Base-by-base conservation (phyloP, 1,140 invertebrate genomes). In the Drosophila serrata region DNA sequence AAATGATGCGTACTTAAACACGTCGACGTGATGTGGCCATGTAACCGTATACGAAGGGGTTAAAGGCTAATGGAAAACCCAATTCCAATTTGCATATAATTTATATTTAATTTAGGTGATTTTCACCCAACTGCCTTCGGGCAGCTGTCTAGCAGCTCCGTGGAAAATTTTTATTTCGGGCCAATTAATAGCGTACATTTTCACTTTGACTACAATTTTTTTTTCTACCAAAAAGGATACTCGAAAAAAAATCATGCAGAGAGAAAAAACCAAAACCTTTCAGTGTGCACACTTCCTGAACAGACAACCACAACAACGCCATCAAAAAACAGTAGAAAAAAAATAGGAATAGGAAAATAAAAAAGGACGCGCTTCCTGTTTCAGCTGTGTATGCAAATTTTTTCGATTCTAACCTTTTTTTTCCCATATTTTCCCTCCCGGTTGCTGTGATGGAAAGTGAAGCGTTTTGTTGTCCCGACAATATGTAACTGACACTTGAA, bases 1-100 rank as follows among this genome's bases (percentile, higher is more conserved):
- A 85, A 90, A 90, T 90, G 85, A 90, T 85, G 85, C 85, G 85
- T 90, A 81, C 85, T 90, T 90, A 90, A 90, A 90, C 85, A 90
- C 85, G 85, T 85, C 86, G 81, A 90, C 85, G 81, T 90, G 85
- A 69, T 57, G 85, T 61, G 85, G 76, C 37, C 33, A 13, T 27
- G 84, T 69, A 87, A 88, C 70, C 67, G 57, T 75, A 86, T 86
- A 70, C 51, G 61, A 77, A 82, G 81, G 84, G 22, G 43, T 46
- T 46, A 46, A 46, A 77, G 33, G 84, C 74, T 88, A 88, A 88
- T 88, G 76, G 64, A 70, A 84, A 80, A 88, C 57, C 70, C 85
- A 64, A 55, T 84, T 84, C 64, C 17, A 78, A 88, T 88, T 88
- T 88, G 84, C 84, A 88, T 88, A 88, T 88, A 82, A 88, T 88